These are phyloP conservation scores for Vidua macroura DNA, from an alignment of 2,113 vertebrate species.

Conservation along the genomic window DNA sequence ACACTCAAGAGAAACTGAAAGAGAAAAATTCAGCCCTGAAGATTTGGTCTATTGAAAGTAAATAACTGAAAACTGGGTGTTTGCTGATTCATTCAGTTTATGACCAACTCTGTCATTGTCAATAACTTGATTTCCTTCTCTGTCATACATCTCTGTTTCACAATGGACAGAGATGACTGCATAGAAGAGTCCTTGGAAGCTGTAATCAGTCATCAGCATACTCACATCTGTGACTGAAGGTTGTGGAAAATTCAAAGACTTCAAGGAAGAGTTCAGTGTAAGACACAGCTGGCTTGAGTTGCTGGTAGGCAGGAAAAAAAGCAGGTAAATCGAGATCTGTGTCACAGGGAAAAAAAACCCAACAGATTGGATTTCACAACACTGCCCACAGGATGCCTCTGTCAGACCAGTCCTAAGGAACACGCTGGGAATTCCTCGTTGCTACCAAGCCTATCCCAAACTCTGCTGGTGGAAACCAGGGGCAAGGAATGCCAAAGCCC, in stretches of 20 bases:
- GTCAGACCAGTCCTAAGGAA: neutral
- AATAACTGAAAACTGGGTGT: neutral
- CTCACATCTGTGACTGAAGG: neutral
- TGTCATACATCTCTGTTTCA: neutral
- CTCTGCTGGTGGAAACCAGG: neutral
- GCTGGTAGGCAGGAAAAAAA: neutral
- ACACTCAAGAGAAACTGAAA: neutral
- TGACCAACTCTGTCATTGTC: neutral
- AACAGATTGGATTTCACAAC: neutral
- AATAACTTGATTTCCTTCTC: neutral
- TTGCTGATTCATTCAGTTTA: neutral
- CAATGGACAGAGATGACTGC: neutral
- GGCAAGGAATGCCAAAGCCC: neutral
- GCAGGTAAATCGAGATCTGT: neutral
- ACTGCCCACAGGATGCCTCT: neutral
- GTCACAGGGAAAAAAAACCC: neutral
- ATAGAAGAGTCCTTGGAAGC: neutral
- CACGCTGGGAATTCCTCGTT: fast-evolving
- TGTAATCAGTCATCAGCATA: neutral
- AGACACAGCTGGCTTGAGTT: neutral
- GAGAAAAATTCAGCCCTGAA: neutral
- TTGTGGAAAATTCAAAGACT: neutral
- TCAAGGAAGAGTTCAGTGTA: neutral
- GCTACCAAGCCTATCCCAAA: neutral
- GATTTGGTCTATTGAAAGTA: neutral